Base-by-base conservation (phyloP, 2,113 vertebrate genomes). In the Mesocricetus auratus region DNA sequence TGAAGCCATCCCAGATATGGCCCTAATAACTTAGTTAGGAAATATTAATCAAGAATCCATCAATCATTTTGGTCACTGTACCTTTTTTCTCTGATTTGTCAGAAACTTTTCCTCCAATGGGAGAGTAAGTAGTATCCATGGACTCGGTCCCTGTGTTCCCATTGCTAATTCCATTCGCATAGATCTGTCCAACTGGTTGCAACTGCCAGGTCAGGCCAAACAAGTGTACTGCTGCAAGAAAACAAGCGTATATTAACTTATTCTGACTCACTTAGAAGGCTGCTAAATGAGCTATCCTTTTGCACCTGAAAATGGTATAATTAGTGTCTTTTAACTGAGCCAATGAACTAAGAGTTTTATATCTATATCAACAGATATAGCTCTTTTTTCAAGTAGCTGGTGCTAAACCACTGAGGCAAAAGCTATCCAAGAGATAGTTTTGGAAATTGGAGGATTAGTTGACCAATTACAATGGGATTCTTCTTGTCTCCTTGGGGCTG, bases 131-230 rank as follows among this genome's bases (percentile, higher is more conserved):
- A 90, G 99, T 99, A 53, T 99, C 99, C 95, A 98, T 94, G 96
- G 98, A 98, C 91, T 99, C 99, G 24, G 99, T 98, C 96, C 99
- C 99, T 98, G 98, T 98, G 97, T 98, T 99, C 93, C 99, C 99
- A 87, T 99, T 99, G 98, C 99, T 99, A 98, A 99, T 98, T 96
- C 99, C 99, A 50, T 99, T 99, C 98, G 99, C 99, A 97, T 99
- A 99, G 90, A 99, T 99, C 97, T 99, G 99, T 96, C 99, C 99
- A 77, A 99, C 99, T 85, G 99, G 99, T 97, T 99, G 99, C 90
- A 99, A 99, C 91, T 99, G 99, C 99, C 99, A 99, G 97, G 99
- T 99, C 98, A 99, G 99, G 98, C 99, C 99, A 98, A 99, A 99
- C 99, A 99, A 99, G 99, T 99, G 99, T 96, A 99, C 99, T 98